phyloP scores from a whole-genome alignment of 2,113 vertebrate genomes.

The Lathamus discolor region DNA sequence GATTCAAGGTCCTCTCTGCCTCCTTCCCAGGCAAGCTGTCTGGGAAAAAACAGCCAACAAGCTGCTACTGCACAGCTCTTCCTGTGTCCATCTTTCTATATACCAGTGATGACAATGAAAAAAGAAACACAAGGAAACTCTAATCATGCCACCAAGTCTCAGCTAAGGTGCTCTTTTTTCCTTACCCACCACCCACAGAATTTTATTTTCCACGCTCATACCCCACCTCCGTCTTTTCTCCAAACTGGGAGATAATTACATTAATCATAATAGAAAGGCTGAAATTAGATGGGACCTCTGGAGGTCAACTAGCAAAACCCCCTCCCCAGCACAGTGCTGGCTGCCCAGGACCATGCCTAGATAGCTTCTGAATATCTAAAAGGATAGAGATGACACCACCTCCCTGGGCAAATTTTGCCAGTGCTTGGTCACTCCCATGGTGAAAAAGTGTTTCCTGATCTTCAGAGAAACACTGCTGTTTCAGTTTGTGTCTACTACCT shows the following conservation, averaged over 20 bases:
- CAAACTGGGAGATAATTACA: not conserved
- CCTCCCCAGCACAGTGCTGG: not conserved
- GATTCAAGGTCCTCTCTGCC: not conserved
- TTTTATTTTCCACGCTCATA: not conserved
- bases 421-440: fast-evolving
- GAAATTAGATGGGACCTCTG: not conserved
- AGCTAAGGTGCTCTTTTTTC: not conserved
- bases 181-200: not conserved
- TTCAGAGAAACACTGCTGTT: not conserved
- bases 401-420: not conserved
- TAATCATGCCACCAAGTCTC: not conserved
- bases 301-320: not conserved
- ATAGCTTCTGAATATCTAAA: not conserved
- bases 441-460: not conserved
- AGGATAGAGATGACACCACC: not conserved
- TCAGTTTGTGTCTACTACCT: not conserved
- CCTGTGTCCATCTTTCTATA: not conserved
- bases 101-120: not conserved
- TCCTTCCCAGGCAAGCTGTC: not conserved
- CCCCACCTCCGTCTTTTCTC: not conserved
- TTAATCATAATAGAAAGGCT: not conserved
- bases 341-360: not conserved
- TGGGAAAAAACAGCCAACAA: not conserved
- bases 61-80: not conserved
- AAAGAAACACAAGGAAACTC: not conserved